phyloP scores from a whole-genome alignment of 2,888 invertebrate genomes.

The Synanthedon tipuliformis region DNA sequence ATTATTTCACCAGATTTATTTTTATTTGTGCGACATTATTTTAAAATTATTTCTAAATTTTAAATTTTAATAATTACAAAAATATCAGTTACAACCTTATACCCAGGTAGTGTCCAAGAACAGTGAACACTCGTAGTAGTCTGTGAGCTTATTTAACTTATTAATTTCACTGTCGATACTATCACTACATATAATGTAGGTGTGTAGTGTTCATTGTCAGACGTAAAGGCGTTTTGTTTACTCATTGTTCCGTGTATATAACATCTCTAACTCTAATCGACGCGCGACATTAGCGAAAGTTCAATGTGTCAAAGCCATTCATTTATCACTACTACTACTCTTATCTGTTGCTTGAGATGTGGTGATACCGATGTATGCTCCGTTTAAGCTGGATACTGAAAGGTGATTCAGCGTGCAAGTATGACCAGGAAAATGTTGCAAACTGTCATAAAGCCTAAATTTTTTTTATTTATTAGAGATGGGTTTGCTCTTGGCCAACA shows the following conservation, averaged over 20 bases:
- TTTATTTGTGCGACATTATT: no score
- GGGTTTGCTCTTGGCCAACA: no score
- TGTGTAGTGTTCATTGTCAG: conserved; percentile 9
- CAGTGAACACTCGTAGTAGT: conserved; percentile 6
- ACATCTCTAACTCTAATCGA: conserved; percentile 4
- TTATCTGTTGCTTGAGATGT: conserved; percentile 7
- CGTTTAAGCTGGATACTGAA: no score
- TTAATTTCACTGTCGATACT: conserved; percentile 33
- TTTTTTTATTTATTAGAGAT: no score
- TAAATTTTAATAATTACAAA: no score
- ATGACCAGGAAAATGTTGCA: no score
- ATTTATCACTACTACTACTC: conserved; percentile 18
- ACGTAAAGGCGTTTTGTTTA: not conserved
- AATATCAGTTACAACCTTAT: conserved; percentile 5
- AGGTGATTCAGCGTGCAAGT: no score
- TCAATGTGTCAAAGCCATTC: conserved; percentile 25
- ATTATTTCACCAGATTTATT: no score
- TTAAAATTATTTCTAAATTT: no score
- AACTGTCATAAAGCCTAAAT: no score
- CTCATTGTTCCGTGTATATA: conserved; percentile 7
- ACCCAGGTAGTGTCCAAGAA: not conserved
- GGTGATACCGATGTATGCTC: no score
- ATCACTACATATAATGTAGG: conserved; percentile 20
- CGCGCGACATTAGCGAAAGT: conserved; percentile 15
- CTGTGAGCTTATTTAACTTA: conserved; percentile 13